Evolutionary conservation across 1,140 invertebrate species (phyloP).

Genomic region (Charaxes varanes): DNA sequence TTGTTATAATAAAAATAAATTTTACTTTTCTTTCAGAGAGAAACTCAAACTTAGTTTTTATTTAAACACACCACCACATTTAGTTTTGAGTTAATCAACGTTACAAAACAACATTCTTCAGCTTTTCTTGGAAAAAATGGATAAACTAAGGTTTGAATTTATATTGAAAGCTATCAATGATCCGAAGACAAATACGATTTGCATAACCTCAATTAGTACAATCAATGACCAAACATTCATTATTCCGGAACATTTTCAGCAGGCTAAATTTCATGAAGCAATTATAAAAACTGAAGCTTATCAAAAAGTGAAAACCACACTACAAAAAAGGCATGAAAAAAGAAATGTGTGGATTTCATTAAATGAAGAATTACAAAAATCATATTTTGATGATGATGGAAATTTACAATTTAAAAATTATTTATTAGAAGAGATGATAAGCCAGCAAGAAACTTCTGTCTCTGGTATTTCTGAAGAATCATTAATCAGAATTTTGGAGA

Average conservation of each 20-base stretch:
- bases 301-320: conserved; percentile 37
- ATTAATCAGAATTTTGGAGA: conserved; percentile 25
- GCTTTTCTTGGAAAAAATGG: conserved; percentile 32
- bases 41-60: too few species aligned
- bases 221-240: conserved; percentile 15
- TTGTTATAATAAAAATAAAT: too few species aligned
- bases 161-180: conserved; percentile 30
- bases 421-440: conserved; percentile 26
- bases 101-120: conserved; percentile 29
- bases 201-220: conserved; percentile 42
- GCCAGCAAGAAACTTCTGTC: conserved; percentile 22
- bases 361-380: conserved; percentile 18
- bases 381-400: conserved; percentile 28
- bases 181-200: conserved; percentile 42
- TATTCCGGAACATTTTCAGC: conserved; percentile 27
- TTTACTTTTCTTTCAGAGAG: too few species aligned
- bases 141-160: conserved; percentile 44
- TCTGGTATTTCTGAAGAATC: too few species aligned
- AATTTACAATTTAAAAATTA: conserved; percentile 36
- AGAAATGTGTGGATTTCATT: conserved; percentile 43
- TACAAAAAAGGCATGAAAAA: conserved; percentile 44
- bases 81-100: conserved; percentile 5
- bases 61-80: too few species aligned
- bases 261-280: conserved; percentile 17
- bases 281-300: conserved; percentile 27